Percentiles rank a stretch among this genome's conserved stretches.
Conservation (phyloP, 2,888 invertebrate species). For the Epinotia demarniana region DNA sequence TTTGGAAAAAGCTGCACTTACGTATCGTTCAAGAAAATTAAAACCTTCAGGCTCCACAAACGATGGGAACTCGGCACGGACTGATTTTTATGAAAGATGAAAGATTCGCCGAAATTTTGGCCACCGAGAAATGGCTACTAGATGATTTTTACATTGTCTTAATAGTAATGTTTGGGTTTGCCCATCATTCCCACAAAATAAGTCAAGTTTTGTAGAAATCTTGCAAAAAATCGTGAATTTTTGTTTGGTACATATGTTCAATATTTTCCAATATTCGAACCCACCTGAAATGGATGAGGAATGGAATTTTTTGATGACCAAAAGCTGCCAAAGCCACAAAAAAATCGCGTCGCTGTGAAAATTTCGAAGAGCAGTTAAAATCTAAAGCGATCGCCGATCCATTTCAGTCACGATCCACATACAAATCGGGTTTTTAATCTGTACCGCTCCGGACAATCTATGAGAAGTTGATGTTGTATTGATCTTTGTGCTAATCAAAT, state of each 20-base stretch:
- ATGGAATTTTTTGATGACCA: not conserved
- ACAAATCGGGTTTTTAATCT: conserved; percentile 2
- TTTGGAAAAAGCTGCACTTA: no score
- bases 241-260: not conserved
- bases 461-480: not conserved
- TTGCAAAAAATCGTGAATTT: no score
- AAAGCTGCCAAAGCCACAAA: not conserved
- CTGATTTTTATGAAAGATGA: no score
- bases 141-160: no score
- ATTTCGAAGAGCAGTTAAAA: not conserved
- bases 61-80: no score
- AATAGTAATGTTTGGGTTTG: no score
- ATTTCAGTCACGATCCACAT: conserved; percentile 9
- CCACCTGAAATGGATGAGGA: not conserved
- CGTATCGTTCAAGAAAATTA: no score
- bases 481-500: not conserved
- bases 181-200: no score
- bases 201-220: no score
- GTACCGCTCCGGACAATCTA: not conserved
- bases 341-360: not conserved
- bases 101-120: no score
- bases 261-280: not conserved
- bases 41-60: no score
- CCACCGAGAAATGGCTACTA: no score
- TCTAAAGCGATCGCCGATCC: not conserved